Percentiles rank a stretch among this genome's conserved stretches.
phyloP scores from a whole-genome alignment of 2,797 vertebrate genomes.

The Paratrypauchen microcephalus region DNA sequence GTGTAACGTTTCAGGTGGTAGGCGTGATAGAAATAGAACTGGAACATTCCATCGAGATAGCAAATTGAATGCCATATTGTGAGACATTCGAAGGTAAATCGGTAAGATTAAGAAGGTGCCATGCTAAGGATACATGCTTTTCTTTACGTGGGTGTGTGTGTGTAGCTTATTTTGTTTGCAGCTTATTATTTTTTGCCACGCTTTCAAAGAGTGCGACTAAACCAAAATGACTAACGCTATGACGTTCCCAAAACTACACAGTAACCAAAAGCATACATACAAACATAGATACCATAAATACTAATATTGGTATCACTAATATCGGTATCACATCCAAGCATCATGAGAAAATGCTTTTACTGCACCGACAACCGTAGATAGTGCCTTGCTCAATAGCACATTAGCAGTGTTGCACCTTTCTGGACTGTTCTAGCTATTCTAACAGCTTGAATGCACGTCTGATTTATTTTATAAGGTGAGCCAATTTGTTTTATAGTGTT shows the following conservation, averaged over 20 bases:
- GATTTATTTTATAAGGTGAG: not conserved
- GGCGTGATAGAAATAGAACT: not conserved
- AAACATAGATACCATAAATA: too few species aligned
- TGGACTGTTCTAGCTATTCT: not conserved
- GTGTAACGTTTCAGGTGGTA: not conserved
- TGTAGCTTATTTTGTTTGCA: not conserved
- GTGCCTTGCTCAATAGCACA: not conserved
- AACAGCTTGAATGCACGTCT: not conserved
- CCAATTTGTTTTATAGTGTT: conserved; percentile 1
- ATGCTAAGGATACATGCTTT: not conserved
- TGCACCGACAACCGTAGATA: not conserved
- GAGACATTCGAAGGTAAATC: not conserved
- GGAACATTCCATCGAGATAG: not conserved
- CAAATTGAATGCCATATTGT: not conserved
- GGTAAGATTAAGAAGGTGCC: not conserved
- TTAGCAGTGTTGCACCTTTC: not conserved
- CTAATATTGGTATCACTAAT: too few species aligned
- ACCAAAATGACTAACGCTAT: not conserved
- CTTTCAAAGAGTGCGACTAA: not conserved
- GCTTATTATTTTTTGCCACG: not conserved
- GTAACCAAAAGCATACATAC: too few species aligned
- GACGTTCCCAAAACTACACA: not conserved
- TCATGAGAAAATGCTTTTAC: not conserved
- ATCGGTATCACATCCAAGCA: too few species aligned
- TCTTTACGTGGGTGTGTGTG: too few species aligned